phyloP scores from a whole-genome alignment of 2,888 invertebrate genomes.

The Salpingus planirostris region DNA sequence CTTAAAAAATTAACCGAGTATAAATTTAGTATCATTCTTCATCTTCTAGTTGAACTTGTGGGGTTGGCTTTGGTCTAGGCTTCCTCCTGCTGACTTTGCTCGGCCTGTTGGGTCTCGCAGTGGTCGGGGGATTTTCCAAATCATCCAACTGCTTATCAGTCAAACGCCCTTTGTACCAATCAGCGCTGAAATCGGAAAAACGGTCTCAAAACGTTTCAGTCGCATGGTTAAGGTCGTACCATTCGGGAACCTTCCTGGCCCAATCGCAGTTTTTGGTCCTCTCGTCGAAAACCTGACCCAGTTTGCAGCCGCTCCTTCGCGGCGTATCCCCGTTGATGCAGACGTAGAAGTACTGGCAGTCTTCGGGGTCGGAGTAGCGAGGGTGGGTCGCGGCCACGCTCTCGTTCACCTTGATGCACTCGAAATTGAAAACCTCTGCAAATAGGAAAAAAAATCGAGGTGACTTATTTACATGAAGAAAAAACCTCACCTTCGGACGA shows the following conservation, averaged over 20 bases:
- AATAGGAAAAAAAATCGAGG: too few species aligned
- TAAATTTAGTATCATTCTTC: slow-evolving; percentile 12
- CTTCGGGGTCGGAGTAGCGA: slow-evolving; percentile 77
- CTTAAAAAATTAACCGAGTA: too few species aligned
- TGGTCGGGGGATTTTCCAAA: slow-evolving; percentile 68
- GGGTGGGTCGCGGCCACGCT: slow-evolving; percentile 69
- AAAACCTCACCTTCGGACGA: slow-evolving; percentile 56
- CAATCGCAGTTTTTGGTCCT: slow-evolving; percentile 70
- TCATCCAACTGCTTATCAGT: slow-evolving; percentile 72
- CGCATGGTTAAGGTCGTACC: slow-evolving; percentile 44
- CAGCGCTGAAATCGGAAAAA: slow-evolving; percentile 52
- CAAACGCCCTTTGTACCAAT: slow-evolving; percentile 81
- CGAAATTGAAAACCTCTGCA: slow-evolving; percentile 73
- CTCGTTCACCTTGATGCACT: slow-evolving; percentile 71
- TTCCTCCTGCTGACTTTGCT: slow-evolving; percentile 46
- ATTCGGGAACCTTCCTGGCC: slow-evolving; percentile 82
- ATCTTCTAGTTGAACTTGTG: slow-evolving; percentile 11
- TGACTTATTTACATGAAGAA: background rate
- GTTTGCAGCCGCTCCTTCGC: slow-evolving; percentile 76
- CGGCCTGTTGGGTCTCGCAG: slow-evolving; percentile 46
- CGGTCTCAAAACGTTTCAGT: background rate
- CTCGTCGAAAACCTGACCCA: slow-evolving; percentile 85
- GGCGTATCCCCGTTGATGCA: slow-evolving; percentile 83
- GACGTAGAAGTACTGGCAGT: slow-evolving; percentile 87
- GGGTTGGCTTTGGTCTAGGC: slow-evolving; percentile 32